Evolutionary conservation across 2,888 invertebrate species (phyloP).

Genomic region (Agrochola circellaris): DNA sequence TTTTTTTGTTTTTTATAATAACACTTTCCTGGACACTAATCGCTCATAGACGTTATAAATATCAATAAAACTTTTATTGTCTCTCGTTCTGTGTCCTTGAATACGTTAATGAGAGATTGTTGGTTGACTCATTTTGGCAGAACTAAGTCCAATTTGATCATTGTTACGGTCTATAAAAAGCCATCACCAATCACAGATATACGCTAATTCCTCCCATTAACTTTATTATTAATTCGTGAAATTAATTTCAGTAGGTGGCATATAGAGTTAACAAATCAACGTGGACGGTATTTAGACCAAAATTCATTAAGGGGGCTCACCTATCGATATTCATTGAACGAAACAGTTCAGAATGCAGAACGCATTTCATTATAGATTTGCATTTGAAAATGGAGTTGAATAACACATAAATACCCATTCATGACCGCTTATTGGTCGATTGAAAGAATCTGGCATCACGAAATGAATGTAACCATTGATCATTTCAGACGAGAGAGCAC

Average conservation of each 20-base stretch:
- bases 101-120: too few species aligned
- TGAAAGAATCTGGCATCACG: neutral
- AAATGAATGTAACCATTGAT: neutral
- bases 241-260: constrained; percentile 7
- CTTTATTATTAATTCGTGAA: neutral
- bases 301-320: constrained; percentile 12
- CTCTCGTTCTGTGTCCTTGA: too few species aligned
- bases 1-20: too few species aligned
- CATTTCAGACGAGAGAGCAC: too few species aligned
- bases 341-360: neutral
- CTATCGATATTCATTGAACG: constrained; percentile 17
- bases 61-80: too few species aligned
- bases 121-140: neutral
- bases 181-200: neutral
- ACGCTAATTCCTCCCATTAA: neutral
- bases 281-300: constrained; percentile 1
- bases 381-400: constrained; percentile 16
- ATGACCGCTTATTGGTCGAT: neutral
- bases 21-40: too few species aligned
- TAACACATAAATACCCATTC: neutral
- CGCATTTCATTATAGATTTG: constrained; percentile 20
- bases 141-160: neutral
- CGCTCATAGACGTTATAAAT: too few species aligned
- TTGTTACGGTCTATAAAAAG: neutral
- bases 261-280: neutral